Percentiles rank a stretch among this genome's conserved stretches.
Evolutionary conservation across 2,888 invertebrate genomes (phyloP).

Genomic region (Augiades crinisus): DNA sequence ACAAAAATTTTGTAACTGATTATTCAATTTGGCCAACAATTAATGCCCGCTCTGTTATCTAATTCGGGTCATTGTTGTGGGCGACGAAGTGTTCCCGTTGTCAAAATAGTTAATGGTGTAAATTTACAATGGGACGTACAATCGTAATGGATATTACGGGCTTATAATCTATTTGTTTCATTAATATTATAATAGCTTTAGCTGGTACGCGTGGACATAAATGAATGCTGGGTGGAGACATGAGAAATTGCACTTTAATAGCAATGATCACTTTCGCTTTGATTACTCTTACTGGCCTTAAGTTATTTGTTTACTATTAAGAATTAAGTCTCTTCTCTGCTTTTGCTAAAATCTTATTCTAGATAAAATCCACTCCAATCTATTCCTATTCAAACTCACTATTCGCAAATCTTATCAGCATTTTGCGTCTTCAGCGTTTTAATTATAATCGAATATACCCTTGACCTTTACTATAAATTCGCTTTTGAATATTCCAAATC

Average conservation of each 20-base stretch:
- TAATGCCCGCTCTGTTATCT: conserved; percentile 52
- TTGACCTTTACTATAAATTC: conserved; percentile 5
- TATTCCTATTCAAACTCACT: too few species aligned
- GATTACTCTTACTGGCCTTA: not conserved
- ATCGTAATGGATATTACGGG: conserved; percentile 5
- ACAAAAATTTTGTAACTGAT: conserved; percentile 50
- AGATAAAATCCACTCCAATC: too few species aligned
- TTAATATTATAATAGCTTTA: conserved; percentile 4
- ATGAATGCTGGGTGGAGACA: not conserved
- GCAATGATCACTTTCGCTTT: not conserved
- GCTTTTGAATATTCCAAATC: not conserved
- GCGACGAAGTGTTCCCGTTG: conserved; percentile 11
- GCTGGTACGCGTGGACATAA: not conserved
- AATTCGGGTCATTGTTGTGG: conserved; percentile 31
- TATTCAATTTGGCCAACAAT: conserved; percentile 59
- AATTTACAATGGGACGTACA: not conserved
- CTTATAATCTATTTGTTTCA: not conserved
- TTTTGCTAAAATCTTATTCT: too few species aligned
- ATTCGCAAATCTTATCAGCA: not conserved
- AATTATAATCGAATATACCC: not conserved
- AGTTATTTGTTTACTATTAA: too few species aligned
- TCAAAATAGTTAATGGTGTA: conserved; percentile 23
- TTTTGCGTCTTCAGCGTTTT: not conserved
- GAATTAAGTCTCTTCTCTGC: too few species aligned
- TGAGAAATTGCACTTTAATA: conserved; percentile 1